A percentile compares a stretch with the other conserved stretches of the same genome.
These are phyloP conservation scores for Asobara japonica DNA, from an alignment of 1,140 invertebrate genomes.

Conservation along the genomic window DNA sequence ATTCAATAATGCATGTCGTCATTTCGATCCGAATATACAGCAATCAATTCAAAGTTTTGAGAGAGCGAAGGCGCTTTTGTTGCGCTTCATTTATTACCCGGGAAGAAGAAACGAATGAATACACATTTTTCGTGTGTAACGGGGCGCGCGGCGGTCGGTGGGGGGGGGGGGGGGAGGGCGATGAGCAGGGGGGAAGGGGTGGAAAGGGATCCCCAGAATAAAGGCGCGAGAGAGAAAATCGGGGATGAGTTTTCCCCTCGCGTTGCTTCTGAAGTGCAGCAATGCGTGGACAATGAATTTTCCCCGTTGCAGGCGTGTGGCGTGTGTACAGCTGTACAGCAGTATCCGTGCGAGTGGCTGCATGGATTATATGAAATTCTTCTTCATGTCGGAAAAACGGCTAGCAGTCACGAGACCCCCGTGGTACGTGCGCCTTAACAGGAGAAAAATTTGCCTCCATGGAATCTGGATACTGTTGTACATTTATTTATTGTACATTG, in stretches of 20 bases:
- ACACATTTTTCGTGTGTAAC: slow-evolving; percentile 10
- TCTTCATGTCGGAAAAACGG: background rate
- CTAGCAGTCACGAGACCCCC: background rate
- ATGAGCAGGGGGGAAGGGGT: background rate
- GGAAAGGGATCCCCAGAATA: background rate
- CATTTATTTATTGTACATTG: slow-evolving; percentile 13
- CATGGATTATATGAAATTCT: slow-evolving; percentile 23
- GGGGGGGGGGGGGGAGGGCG: background rate
- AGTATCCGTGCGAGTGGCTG: background rate
- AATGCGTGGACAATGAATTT: slow-evolving; percentile 32
- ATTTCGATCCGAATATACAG: background rate
- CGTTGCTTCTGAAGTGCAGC: slow-evolving; percentile 14
- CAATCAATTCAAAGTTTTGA: slow-evolving; percentile 17
- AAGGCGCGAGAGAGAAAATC: background rate
- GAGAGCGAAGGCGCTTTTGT: slow-evolving; percentile 7
- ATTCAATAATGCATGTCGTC: slow-evolving; percentile 17
- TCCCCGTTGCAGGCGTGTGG: background rate
- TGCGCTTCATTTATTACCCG: slow-evolving; percentile 26
- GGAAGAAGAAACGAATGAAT: slow-evolving; percentile 5
- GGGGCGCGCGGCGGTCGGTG: background rate
- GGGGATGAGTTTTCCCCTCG: background rate
- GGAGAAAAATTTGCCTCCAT: slow-evolving; percentile 4
- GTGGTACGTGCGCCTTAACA: background rate
- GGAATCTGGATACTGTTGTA: background rate
- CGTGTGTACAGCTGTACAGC: background rate